phyloP scores from a whole-genome alignment of 2,888 invertebrate species.

The Agrilus biguttatus region DNA sequence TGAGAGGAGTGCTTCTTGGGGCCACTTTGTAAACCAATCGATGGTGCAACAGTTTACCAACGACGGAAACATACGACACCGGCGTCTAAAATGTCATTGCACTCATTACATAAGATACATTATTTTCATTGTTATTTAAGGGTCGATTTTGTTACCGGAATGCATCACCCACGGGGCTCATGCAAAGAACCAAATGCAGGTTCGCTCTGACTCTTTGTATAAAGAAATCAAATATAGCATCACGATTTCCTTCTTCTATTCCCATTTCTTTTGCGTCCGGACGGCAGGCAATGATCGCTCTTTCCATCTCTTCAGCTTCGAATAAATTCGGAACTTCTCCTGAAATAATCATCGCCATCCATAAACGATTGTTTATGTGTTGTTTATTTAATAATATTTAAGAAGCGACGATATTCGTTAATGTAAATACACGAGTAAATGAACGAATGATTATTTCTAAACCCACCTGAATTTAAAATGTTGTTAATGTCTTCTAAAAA shows the following conservation, averaged over 20 bases:
- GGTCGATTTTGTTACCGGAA: constrained; percentile 42
- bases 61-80: constrained; percentile 89
- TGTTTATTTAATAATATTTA: no score
- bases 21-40: constrained; percentile 92
- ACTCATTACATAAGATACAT: not conserved
- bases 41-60: constrained; percentile 89
- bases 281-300: constrained; percentile 61
- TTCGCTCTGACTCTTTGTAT: constrained; percentile 70
- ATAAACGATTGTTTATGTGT: no score
- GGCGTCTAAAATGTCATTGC: constrained; percentile 27
- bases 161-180: constrained; percentile 82
- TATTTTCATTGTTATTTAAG: not conserved
- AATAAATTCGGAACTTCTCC: constrained; percentile 87
- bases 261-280: constrained; percentile 55
- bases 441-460: no score
- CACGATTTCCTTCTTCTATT: constrained; percentile 51
- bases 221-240: constrained; percentile 73
- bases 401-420: no score
- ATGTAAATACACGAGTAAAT: no score
- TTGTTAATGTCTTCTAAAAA: constrained; percentile 88
- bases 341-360: constrained; percentile 18
- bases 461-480: constrained; percentile 80
- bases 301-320: constrained; percentile 74
- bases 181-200: constrained; percentile 74
- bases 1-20: constrained; percentile 69